phyloP scores from a whole-genome alignment of 1,140 invertebrate species.

The Caenorhabditis tropicalis region DNA sequence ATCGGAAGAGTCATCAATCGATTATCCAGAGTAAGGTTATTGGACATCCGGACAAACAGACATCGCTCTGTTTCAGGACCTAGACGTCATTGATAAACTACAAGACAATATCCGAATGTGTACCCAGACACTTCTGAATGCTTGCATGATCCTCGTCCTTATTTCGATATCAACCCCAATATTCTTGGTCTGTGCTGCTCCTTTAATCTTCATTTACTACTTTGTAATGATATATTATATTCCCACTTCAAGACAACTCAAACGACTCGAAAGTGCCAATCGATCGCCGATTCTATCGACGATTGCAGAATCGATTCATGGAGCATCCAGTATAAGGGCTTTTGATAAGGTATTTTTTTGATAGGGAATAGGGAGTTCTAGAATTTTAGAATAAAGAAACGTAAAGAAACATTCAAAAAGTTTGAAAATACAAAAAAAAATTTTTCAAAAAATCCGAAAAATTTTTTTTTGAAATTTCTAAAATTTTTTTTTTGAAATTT shows the following conservation, averaged over 20 bases:
- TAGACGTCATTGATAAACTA: slow-evolving; percentile 38
- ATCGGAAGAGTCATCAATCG: slow-evolving; percentile 81
- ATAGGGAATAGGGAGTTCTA: background rate
- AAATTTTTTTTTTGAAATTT: too few relatives aligned
- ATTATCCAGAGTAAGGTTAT: slow-evolving; percentile 11
- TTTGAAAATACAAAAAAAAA: too few relatives aligned
- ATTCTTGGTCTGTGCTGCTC: slow-evolving; percentile 1
- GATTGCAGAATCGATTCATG: slow-evolving; percentile 74
- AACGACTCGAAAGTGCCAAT: slow-evolving; percentile 73
- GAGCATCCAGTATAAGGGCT: slow-evolving; percentile 73
- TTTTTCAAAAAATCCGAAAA: too few relatives aligned
- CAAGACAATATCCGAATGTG: slow-evolving; percentile 20
- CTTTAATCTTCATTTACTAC: slow-evolving; percentile 28
- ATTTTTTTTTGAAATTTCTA: too few relatives aligned
- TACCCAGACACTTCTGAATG: slow-evolving; percentile 17
- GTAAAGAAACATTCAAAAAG: too few relatives aligned
- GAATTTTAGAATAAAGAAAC: too few relatives aligned
- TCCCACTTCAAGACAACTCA: slow-evolving; percentile 74
- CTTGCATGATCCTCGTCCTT: slow-evolving; percentile 23
- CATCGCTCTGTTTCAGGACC: slow-evolving; percentile 33
- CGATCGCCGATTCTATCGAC: slow-evolving; percentile 74
- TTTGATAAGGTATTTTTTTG: slow-evolving; percentile 64
- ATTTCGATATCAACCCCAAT: slow-evolving; percentile 46
- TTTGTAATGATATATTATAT: slow-evolving; percentile 72
- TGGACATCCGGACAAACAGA: background rate